Conservation (phyloP, 2,888 invertebrate species). For the Acholoe squamosa region DNA sequence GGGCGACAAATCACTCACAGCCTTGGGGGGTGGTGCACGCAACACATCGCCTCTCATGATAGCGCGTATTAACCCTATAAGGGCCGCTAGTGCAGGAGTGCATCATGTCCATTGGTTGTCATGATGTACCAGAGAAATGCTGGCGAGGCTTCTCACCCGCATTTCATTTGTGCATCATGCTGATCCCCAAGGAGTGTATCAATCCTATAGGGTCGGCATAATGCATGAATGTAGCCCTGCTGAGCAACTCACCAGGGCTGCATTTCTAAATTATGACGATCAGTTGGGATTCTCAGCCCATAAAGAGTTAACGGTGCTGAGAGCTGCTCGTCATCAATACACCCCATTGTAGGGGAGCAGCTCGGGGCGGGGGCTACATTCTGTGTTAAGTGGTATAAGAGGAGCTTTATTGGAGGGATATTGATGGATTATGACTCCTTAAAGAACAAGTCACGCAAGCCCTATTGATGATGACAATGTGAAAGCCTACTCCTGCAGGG, state of each 20-base stretch:
- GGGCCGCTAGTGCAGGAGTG: no score
- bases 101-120: no score
- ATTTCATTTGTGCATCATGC: no score
- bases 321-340: constrained; percentile 14
- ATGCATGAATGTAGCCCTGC: no score
- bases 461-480: background rate
- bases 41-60: background rate
- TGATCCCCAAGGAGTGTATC: no score
- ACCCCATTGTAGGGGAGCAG: background rate
- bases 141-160: no score
- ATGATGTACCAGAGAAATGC: no score
- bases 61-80: background rate
- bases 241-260: no score
- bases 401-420: constrained; percentile 13
- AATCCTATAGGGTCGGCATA: no score
- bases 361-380: constrained; percentile 9
- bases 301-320: background rate
- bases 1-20: constrained; percentile 35
- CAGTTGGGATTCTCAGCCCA: no score
- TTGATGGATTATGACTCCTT: background rate
- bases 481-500: no score
- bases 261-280: no score
- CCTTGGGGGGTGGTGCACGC: constrained; percentile 5
- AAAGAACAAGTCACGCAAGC: background rate
- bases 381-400: background rate